Conservation (phyloP, 2,113 vertebrate genomes). For the Platichthys flesus region DNA sequence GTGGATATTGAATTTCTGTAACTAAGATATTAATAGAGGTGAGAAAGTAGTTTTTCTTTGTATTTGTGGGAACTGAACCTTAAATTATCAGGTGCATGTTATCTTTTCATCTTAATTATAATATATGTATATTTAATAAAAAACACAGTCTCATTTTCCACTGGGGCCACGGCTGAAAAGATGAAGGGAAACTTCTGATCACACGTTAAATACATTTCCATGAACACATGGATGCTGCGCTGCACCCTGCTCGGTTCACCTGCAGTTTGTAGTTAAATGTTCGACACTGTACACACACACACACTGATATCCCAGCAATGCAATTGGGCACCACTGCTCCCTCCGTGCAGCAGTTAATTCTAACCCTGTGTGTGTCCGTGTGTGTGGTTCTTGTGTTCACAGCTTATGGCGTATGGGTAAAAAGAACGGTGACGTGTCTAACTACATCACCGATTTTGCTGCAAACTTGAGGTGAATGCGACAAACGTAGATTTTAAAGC, state of each 20-base stretch:
- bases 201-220: slow-evolving; percentile 30
- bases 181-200: slow-evolving; percentile 8
- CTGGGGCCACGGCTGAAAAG: not conserved
- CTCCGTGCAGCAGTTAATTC: slow-evolving; percentile 41
- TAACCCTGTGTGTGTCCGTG: slow-evolving; percentile 69
- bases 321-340: slow-evolving; percentile 39
- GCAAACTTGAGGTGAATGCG: slow-evolving; percentile 84
- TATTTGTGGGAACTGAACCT: not conserved
- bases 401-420: slow-evolving; percentile 85
- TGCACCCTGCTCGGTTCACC: slow-evolving; percentile 55
- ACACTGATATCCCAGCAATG: slow-evolving; percentile 33
- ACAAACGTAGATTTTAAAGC: slow-evolving; percentile 5
- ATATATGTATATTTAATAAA: not conserved
- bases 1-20: too few relatives aligned
- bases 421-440: slow-evolving; percentile 86
- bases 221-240: slow-evolving; percentile 1
- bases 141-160: not conserved
- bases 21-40: too few relatives aligned
- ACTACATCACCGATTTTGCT: slow-evolving; percentile 86
- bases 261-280: slow-evolving; percentile 67
- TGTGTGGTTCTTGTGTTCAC: slow-evolving; percentile 77
- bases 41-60: too few relatives aligned
- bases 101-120: not conserved
- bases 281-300: slow-evolving; percentile 27
- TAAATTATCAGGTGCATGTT: not conserved